Conservation (phyloP, 1,140 invertebrate species). For the Nymphalis io region DNA sequence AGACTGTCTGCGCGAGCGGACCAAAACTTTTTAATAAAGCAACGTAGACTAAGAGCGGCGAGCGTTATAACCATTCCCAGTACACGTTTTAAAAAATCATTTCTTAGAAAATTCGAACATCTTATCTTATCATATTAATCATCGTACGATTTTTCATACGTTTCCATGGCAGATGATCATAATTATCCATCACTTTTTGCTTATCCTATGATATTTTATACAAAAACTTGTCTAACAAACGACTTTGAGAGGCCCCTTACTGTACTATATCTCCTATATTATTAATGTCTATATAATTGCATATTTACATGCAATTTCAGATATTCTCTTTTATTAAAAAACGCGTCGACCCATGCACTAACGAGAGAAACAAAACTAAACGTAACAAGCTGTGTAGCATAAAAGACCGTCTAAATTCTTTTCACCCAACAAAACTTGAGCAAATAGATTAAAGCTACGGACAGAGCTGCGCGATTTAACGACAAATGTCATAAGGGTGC, state of each 20-base stretch:
- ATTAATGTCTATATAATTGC: background rate
- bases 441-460: constrained; percentile 44
- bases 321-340: constrained; percentile 7
- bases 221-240: constrained; percentile 1
- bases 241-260: background rate
- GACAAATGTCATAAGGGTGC: background rate
- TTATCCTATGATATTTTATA: background rate
- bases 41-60: background rate
- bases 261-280: background rate
- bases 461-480: background rate
- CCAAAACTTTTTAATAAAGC: constrained; percentile 22
- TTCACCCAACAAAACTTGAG: constrained; percentile 42
- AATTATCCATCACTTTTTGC: background rate
- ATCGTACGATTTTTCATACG: background rate
- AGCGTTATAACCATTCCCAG: background rate
- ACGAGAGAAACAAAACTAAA: constrained; percentile 36
- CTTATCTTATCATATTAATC: too few relatives aligned
- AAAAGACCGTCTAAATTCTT: constrained; percentile 46
- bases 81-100: background rate
- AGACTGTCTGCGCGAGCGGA: constrained; percentile 20
- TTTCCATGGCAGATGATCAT: background rate
- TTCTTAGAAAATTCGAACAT: background rate
- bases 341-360: background rate
- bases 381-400: constrained; percentile 45
- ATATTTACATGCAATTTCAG: background rate